Percentiles rank a stretch among this genome's conserved stretches.
Evolutionary conservation across 2,888 invertebrate species (phyloP).

Genomic region (Pemphredon lugubris): DNA sequence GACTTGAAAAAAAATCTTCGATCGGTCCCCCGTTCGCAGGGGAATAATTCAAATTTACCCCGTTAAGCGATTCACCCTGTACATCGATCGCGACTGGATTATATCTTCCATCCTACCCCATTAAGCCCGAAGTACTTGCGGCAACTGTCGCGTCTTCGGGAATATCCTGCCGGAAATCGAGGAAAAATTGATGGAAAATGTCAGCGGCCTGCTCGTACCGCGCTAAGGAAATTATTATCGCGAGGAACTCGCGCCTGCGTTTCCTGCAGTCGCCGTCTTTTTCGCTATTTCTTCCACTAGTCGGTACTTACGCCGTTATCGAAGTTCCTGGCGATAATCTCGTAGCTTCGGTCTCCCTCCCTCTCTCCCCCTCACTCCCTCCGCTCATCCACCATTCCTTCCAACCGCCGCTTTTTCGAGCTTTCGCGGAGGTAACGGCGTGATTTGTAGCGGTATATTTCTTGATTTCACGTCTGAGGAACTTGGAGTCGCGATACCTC

Average conservation of each 20-base stretch:
- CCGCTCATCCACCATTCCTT: not conserved
- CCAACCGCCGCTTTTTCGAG: constrained; percentile 3
- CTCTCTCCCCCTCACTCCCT: not conserved
- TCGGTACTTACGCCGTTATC: constrained; percentile 66
- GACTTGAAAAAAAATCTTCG: too few relatives aligned
- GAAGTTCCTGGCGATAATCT: constrained; percentile 74
- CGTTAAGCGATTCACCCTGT: not conserved
- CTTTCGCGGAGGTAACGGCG: constrained; percentile 33
- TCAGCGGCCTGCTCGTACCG: constrained; percentile 54
- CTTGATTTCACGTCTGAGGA: constrained; percentile 45
- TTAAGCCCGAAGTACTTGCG: not conserved
- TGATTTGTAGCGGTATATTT: constrained; percentile 63
- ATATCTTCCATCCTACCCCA: not conserved
- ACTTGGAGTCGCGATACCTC: too few relatives aligned
- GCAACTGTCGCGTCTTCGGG: constrained; percentile 2
- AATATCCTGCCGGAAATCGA: constrained; percentile 49
- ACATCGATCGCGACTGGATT: too few relatives aligned
- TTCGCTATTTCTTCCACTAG: constrained; percentile 59
- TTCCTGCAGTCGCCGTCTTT: constrained; percentile 71
- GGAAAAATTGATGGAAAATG: constrained; percentile 54
- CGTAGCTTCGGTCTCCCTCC: not conserved
- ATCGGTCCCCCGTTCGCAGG: too few relatives aligned
- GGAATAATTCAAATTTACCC: too few relatives aligned
- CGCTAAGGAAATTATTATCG: constrained; percentile 76
- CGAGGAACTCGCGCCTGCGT: constrained; percentile 70